A percentile compares a stretch with the other conserved stretches of the same genome.
Conservation (phyloP, 2,888 invertebrate genomes). For the Cephus sareptanus region DNA sequence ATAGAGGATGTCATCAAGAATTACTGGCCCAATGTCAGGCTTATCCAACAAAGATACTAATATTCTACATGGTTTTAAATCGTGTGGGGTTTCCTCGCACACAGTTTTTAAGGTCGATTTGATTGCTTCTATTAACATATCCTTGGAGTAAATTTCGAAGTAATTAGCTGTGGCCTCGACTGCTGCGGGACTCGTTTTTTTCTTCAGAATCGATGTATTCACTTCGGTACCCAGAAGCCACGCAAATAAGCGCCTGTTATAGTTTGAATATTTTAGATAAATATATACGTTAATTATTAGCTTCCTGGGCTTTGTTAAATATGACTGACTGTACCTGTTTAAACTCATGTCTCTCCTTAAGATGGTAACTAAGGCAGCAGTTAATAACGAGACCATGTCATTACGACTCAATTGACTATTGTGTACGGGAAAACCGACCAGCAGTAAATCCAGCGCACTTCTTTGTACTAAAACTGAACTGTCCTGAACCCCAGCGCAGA, state of each 20-base stretch:
- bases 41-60: slow-evolving; percentile 87
- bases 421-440: slow-evolving; percentile 87
- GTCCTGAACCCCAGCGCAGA: slow-evolving; percentile 85
- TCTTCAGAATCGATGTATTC: slow-evolving; percentile 66
- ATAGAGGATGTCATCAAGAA: slow-evolving; percentile 80
- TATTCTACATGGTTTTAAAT: slow-evolving; percentile 80
- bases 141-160: slow-evolving; percentile 76
- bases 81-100: slow-evolving; percentile 71
- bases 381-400: slow-evolving; percentile 79
- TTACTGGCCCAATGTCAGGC: slow-evolving; percentile 84
- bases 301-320: not conserved
- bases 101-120: slow-evolving; percentile 71
- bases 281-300: not conserved
- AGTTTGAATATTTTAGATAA: not conserved
- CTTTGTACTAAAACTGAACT: slow-evolving; percentile 85
- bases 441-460: slow-evolving; percentile 83
- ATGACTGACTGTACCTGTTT: slow-evolving; percentile 71
- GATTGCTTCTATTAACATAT: slow-evolving; percentile 75
- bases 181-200: slow-evolving; percentile 50
- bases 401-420: slow-evolving; percentile 76
- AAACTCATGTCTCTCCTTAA: slow-evolving; percentile 89
- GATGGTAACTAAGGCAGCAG: slow-evolving; percentile 79
- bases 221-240: slow-evolving; percentile 85
- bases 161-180: slow-evolving; percentile 67
- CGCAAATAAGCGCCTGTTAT: slow-evolving; percentile 78